Base-by-base conservation (phyloP, 1,140 invertebrate genomes). In the Prorops nasuta region DNA sequence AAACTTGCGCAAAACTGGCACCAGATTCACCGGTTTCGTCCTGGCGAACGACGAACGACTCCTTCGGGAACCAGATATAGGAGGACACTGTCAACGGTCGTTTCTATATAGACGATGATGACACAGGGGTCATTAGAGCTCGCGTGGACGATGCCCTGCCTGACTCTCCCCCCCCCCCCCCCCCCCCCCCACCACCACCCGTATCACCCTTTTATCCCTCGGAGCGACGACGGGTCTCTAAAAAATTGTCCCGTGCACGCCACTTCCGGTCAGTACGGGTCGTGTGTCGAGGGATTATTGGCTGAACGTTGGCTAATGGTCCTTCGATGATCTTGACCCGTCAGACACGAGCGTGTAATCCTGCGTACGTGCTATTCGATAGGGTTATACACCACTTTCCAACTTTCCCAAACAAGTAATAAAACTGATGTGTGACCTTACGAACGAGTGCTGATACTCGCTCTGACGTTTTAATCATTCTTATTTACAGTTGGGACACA, bases 331-430 rank as follows among this genome's bases (percentile, higher is more conserved):
- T 65, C 64, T 63, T 67, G 63, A 65, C 6, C 24, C 6, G 24
- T 28, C n/a, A n/a, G 65, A 67, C 59, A 66, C 63, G 64, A 58
- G 60, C 60, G 55, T 66, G 60, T 71, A 70, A 69, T 69, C 66
- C 63, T 54, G 44, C 31, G 39, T 32, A 47, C 41, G 37, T 21
- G 44, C 44, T 48, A 28, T n/a, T n/a, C n/a, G n/a, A n/a, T n/a
- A n/a, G 14, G 7, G 12, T 21, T 4, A 10, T 10, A 6, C 4
- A 40, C 38, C 6, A 40, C 8, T 6, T 12, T 28, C 34, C 34
- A 14, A n/a, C 18, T 15, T 42, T 51, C 67, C 62, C 54, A 71
- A 71, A 71, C 67, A 69, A 64, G 65, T 55, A 64, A 64, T 71
- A 67, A 72, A 70, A 57, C 48, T 47, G 55, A 72, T 66, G 60